Evolutionary conservation across 2,113 vertebrate genomes (phyloP), one percentile per base, ranked within the genome.

Genomic region (Crotalus tigris): DNA sequence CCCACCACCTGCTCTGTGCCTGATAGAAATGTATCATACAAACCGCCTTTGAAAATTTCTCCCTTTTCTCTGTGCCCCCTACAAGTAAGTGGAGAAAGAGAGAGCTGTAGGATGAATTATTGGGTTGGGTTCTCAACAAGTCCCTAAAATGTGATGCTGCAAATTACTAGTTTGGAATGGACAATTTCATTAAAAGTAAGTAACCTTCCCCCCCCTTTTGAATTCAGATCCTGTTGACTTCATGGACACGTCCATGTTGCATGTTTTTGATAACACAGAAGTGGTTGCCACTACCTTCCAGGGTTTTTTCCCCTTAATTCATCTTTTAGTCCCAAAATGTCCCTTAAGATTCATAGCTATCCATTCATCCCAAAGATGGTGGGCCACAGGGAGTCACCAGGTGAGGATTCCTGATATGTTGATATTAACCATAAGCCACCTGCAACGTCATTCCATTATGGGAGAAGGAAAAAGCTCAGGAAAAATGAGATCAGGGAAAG

Each of bases 401-500:
- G 64, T 75, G 13, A 33, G 5, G n/a, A 17, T 75, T 75, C 64
- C 64, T 33, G 12, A 69, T n/a, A 69, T 33, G 13, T 17, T 69
- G 64, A 12, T 13, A 75, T 75, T 75, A 75, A 33, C 29, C 64
- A 75, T 33, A 75, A 17, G 59, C 2, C 33, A 33, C 64, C 29
- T 69, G 55, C 64, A 69, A 17, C 64, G 15, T 75, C n/a, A 75
- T 75, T 69, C 19, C 29, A 95, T 88, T 86, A 58, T 53, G 49
- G 88, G 49, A 39, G 87, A 87, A 26, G 33, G 21, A 91, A 13
- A 39, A 39, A 10, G 26, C 11, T 24, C 24, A 24, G 21, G 11
- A 15, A 44, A 91, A 33, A 75, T 44, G 92, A 92, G 94, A 96
- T 85, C 49, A 51, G 46, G 1, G 46, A 49, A 4, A 91, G 93